phyloP scores from a whole-genome alignment of 2,113 vertebrate genomes.

The Lophotis ruficrista region DNA sequence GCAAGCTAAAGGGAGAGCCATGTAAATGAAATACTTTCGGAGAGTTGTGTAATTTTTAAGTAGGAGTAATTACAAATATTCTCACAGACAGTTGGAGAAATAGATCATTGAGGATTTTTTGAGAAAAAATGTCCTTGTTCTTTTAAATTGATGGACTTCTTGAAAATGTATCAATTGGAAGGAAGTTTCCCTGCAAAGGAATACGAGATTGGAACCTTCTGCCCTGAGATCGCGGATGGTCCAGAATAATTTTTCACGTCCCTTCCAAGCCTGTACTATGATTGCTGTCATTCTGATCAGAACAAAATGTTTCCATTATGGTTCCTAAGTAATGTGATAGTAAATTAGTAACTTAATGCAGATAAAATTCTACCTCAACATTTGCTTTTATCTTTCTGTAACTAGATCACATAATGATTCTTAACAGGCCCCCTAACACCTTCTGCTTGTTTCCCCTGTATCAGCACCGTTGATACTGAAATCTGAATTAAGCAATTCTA shows the following conservation, averaged over 20 bases:
- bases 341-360: not conserved
- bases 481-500: conserved; percentile 35
- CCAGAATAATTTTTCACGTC: not conserved
- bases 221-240: fast-evolving
- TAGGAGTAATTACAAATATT: not conserved
- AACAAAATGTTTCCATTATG: not conserved
- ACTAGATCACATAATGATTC: not conserved
- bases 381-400: not conserved
- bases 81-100: not conserved
- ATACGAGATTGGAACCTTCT: not conserved
- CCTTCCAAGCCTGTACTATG: not conserved
- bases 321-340: not conserved
- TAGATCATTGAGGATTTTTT: not conserved
- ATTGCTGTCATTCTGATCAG: not conserved
- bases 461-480: conserved; percentile 10
- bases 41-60: not conserved
- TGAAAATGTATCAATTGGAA: not conserved
- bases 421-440: not conserved
- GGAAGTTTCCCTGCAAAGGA: not conserved
- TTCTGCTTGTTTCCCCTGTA: not conserved
- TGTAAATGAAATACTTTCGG: not conserved
- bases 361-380: not conserved
- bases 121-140: not conserved
- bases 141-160: not conserved
- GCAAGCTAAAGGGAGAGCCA: not conserved